Evolutionary conservation across 2,113 vertebrate species (phyloP), one percentile per base, ranked within the genome.

Genomic region (Hemiprocne comata): DNA sequence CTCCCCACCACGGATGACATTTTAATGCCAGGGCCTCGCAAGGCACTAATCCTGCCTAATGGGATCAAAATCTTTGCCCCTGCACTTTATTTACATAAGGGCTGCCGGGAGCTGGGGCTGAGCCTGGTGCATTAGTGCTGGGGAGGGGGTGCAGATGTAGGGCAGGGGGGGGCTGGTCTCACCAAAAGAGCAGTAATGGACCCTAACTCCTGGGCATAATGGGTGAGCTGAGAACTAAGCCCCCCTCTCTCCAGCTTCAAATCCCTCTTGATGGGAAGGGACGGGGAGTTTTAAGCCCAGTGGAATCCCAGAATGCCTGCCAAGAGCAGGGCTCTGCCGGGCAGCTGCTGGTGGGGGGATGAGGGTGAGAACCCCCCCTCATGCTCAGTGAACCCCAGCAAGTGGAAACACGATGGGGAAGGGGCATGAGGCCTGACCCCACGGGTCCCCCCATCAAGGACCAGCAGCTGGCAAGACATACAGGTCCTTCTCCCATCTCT

Each of bases 1-100:
- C 53, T 40, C 78, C 53, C 34, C 61, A 3, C 34, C 16, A 4
- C 50, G 1, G 2, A 19, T 21, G 79, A 33, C 44, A 73, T 46
- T 33, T 24, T 61, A 42, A 87, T 69, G 94, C 95, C 94, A 85
- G 75, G 62, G 65, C 74, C 85, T 65, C 23, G 5, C 70, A 33
- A 76, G 48, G 83, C 84, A 61, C 94, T 97, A 98, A 98, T 97
- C 97, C 96, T 29, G 44, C 40, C 93, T 97, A 97, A 98, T 94
- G 96, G 97, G 97, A 97, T 98, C 79, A 94, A 71, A 78, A 10
- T 76, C 93, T 85, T 53, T 91, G 89, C 58, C 78, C n/a, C 86
- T n/a, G 94, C 69, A 40, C 94, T 97, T 96, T 95, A 94, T 94
- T 98, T 97, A 97, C 96, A 95, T 42, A 92, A 89, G 17, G 75